A percentile compares a stretch with the other conserved stretches of the same genome.
Conservation (phyloP, 2,113 vertebrate species). For the Chunga burmeisteri region DNA sequence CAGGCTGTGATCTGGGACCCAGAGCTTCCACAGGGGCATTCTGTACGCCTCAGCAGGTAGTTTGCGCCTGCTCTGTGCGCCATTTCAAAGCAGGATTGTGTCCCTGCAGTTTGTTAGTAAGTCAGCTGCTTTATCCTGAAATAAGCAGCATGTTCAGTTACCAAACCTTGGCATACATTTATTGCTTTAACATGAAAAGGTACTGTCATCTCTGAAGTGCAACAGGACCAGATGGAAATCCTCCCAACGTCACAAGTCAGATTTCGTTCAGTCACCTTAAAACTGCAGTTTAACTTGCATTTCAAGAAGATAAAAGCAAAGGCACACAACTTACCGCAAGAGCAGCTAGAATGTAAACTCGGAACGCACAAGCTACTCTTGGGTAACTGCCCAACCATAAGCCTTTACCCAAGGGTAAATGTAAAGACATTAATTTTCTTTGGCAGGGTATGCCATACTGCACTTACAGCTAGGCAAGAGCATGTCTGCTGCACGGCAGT, state of each 20-base stretch:
- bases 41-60: not conserved
- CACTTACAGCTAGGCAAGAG: not conserved
- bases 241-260: not conserved
- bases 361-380: not conserved
- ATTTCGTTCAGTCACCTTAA: not conserved
- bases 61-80: not conserved
- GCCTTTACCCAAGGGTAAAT: not conserved
- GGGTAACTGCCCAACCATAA: not conserved
- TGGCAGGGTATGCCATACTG: not conserved
- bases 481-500: not conserved
- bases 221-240: not conserved
- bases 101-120: not conserved
- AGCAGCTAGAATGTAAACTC: not conserved
- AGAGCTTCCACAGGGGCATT: not conserved
- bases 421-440: not conserved
- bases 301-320: not conserved
- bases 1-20: not conserved
- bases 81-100: not conserved
- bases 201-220: not conserved
- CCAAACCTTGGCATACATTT: not conserved
- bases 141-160: not conserved
- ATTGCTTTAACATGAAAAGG: not conserved
- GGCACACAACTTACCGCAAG: not conserved
- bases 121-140: not conserved
- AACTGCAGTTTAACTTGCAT: not conserved